phyloP scores from a whole-genome alignment of 2,797 vertebrate species.

The Hippopotamyrus pictus region DNA sequence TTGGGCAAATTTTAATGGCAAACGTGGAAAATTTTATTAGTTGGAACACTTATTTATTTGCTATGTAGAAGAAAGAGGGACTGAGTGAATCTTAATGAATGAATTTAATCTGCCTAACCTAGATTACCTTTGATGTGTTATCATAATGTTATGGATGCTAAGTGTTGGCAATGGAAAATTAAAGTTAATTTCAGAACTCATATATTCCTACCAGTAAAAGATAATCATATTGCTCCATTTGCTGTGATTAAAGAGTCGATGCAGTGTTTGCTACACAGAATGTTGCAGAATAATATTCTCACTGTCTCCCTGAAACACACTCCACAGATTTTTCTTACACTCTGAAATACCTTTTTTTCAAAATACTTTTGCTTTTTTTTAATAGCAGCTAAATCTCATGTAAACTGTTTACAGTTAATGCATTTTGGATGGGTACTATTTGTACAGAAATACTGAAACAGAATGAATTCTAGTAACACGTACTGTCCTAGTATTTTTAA shows the following conservation, averaged over 20 bases:
- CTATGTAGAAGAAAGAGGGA: neutral
- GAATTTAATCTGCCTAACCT: conserved; percentile 7
- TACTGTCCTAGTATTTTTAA: neutral
- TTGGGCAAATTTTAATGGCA: neutral
- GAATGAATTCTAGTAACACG: neutral
- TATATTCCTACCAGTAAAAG: neutral
- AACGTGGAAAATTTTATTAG: neutral
- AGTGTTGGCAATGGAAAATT: neutral
- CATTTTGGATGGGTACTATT: neutral
- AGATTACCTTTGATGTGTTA: neutral
- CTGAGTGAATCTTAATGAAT: neutral
- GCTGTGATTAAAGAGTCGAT: neutral
- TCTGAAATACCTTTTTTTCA: neutral
- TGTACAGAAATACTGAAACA: neutral
- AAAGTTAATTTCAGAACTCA: neutral
- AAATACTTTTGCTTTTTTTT: neutral
- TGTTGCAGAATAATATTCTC: neutral
- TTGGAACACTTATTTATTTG: neutral
- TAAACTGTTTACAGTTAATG: neutral
- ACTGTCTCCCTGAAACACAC: neutral
- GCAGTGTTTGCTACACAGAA: neutral
- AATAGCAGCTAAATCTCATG: neutral
- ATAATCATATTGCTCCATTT: neutral
- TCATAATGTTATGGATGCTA: neutral
- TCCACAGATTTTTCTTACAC: neutral